Percentiles rank a stretch among this genome's conserved stretches.
These are phyloP conservation scores for Melanocharis versteri DNA, from an alignment of 2,113 vertebrate species.

Conservation along the genomic window DNA sequence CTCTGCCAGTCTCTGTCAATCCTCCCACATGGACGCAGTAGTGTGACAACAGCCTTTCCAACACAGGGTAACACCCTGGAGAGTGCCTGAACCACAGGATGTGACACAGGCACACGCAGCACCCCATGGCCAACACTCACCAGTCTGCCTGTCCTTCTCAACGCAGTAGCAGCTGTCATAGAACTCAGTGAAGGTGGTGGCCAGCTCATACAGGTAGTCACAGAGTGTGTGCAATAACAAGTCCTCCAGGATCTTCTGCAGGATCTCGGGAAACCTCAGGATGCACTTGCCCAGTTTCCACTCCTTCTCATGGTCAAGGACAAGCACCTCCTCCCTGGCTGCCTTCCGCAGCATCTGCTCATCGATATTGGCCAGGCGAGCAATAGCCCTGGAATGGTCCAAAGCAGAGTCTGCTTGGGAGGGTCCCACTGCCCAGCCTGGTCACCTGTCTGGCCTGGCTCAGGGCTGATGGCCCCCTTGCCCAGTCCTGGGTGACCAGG, in stretches of 20 bases:
- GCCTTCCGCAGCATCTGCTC: conserved; percentile 82
- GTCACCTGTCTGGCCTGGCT: neutral
- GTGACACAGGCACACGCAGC: neutral
- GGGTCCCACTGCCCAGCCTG: neutral
- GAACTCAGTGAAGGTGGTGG: conserved; percentile 97
- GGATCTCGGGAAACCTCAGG: conserved; percentile 91
- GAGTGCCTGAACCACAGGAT: neutral
- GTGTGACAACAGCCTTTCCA: neutral
- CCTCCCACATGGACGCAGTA: neutral
- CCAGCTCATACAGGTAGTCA: conserved; percentile 95
- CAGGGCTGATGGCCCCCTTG: neutral
- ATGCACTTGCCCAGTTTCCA: conserved; percentile 95
- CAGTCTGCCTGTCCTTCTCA: conserved; percentile 94
- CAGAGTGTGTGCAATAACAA: conserved; percentile 90
- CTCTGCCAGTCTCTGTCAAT: neutral
- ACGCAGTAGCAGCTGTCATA: conserved; percentile 98
- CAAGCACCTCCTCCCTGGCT: conserved; percentile 79
- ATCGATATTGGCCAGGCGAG: conserved; percentile 85
- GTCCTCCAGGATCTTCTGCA: conserved; percentile 94
- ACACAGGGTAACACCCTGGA: neutral
- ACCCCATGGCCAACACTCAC: conserved; percentile 61
- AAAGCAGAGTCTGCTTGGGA: neutral
- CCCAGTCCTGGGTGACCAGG: neutral
- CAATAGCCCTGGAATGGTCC: conserved; percentile 80
- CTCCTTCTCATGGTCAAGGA: conserved; percentile 93